Base-by-base conservation (phyloP, 2,888 invertebrate species). In the Acleris holmiana region DNA sequence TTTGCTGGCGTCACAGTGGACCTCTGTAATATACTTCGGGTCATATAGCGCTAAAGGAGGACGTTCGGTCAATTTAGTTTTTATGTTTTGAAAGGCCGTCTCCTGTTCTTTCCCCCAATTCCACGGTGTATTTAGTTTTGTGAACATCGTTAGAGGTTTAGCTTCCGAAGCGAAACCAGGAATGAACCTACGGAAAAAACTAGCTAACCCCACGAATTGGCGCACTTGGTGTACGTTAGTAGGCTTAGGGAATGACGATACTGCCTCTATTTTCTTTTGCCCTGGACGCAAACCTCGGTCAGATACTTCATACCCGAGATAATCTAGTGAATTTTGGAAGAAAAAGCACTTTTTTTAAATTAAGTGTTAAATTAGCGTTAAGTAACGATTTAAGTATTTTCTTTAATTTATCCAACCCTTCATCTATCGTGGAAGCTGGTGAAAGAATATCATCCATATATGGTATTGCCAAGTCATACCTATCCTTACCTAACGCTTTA, bases 401-500 rank as follows among this genome's bases (percentile, higher is more conserved):
- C 10, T 63, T 48, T 29, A 71, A 51, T 13, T 48, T 60, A 6
- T 13, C 13, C 6, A 70, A 13, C 10, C 68, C 67, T 41, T 70
- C 70, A 17, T 69, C 59, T 19, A 69, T 15, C 1, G 64, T 69
- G 13, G 55, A 61, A n/a, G 67, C 64, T 2, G 59, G 71, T 19
- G 77, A 71, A 8, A 78, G 61, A 0, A 79, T n/a, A 55, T 80
- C 77, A 51, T 79, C 80, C 50, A 80, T 70, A 49, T 78, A 76
- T 1, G 53, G 50, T 10, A 71, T 67, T 0, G 69, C 68, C 19
- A 55, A 23, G 5, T 61, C 63, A 41, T 49, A 62, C 10, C 61
- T 25, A 19, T 51, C 54, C 13, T 60, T 58, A 0, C 62, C 63
- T n/a, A 66, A 40, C 4, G 71, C 64, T 18, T 62, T 59, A 23